Base-by-base conservation (phyloP, 2,797 vertebrate genomes). In the Melanotaenia maccullochi region DNA sequence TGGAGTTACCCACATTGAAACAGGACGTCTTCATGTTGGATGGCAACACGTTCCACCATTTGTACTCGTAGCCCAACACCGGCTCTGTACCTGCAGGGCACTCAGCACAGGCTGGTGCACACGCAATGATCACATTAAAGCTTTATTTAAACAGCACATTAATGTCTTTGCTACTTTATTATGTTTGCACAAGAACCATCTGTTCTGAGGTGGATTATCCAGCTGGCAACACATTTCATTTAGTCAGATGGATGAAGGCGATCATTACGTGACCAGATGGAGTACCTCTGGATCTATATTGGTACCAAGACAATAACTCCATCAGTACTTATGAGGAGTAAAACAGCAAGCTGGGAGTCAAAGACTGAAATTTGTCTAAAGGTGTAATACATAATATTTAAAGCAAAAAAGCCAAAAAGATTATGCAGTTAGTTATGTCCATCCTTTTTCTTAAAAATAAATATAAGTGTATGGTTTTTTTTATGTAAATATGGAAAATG, bases 21-120 rank as follows among this genome's bases (percentile, higher is more conserved):
- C 97, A 99, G 68, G 97, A 98, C 0, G 97, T 98, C 92, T 97
- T 98, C 97, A 99, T 99, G 87, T 98, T 98, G 80, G 85, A 65
- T 1, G 98, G 97, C 57, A 99, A 91, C n/a, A 96, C 91, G 65
- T 99, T 99, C 98, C 98, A 99, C 98, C 97, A 99, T 87, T 97
- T 99, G 74, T 97, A 99, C 82, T 98, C 96, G 87, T 97, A 97
- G 1, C 96, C 98, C 6, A 97, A 91, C 4, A 94, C 93, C 0
- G 98, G 97, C 78, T 99, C 98, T 0, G 97, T 99, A 35, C 97
- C 97, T 35, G 97, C 96, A 38, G 97, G 97, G 47, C 98, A 99
- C 12, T 93, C 68, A 65, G 91, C 92, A 73, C 98, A 99, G 1
- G 91, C 97, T 99, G 66, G 25, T 1, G n/a, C 22, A 68, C 40